Base-by-base conservation (phyloP, 2,888 invertebrate genomes). In the Encarsia formosa region DNA sequence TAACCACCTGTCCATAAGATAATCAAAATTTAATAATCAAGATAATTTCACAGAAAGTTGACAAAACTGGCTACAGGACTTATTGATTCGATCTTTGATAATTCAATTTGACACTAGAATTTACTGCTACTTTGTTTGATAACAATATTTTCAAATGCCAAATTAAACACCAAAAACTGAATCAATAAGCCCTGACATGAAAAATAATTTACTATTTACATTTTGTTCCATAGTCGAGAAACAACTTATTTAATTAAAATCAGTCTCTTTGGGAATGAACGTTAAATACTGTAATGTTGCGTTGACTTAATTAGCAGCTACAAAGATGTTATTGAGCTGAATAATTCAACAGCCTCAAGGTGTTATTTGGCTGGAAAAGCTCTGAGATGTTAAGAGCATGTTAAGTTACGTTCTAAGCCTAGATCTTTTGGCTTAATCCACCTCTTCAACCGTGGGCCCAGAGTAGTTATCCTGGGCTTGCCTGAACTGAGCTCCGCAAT, bases 371-470 rank as follows among this genome's bases (percentile, higher is more conserved):
- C n/a, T n/a, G n/a, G n/a, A n/a, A n/a, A n/a, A n/a, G n/a, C n/a
- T n/a, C n/a, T n/a, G n/a, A n/a, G n/a, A n/a, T n/a, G n/a, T n/a
- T n/a, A n/a, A n/a, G n/a, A n/a, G n/a, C n/a, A n/a, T n/a, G n/a
- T n/a, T n/a, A n/a, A n/a, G n/a, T n/a, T n/a, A n/a, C n/a, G n/a
- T n/a, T n/a, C n/a, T n/a, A n/a, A n/a, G n/a, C n/a, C 19, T 11
- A 15, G 39, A 37, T 34, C 32, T n/a, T 26, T 43, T 24, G 35
- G 20, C 58, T 62, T 78, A 84, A 69, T 88, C 86, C 37, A 88
- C 78, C 76, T 88, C 84, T 64, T 83, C 85, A 35, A 88, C 85
- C 42, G 85, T 86, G 13, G 85, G 84, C 1, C 82, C 83, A 3
- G 71, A 71, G 15, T 76, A 69, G 46, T 68, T 76, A 67, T 43